Base-by-base conservation (phyloP, 2,888 invertebrate species). In the Athalia circularis region DNA sequence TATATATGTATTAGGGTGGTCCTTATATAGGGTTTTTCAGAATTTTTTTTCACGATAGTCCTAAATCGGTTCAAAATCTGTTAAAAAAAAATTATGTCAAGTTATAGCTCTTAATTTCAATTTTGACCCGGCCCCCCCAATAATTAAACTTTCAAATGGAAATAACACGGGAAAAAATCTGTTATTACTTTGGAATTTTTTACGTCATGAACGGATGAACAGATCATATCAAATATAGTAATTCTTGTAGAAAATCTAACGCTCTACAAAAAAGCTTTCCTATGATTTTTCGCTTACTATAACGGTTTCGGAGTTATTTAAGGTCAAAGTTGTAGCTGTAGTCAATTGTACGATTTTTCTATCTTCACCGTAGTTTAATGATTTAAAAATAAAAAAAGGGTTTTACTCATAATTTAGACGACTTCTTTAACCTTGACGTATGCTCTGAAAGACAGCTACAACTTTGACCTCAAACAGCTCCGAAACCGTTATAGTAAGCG, bases 91-190 rank as follows among this genome's bases (percentile, higher is more conserved):
- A 57, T 57, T 13, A 6, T 57, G 57, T 13, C 57, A 57, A 57
- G 57, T 57, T 57, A 57, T 57, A 57, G 57, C 57, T 57, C 57
- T 57, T 57, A 57, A 57, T 57, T 9, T 57, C 13, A 57, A 57
- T 57, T 9, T 57, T 57, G 5, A 57, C 57, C 57, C 57, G 13
- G 57, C 57, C 57, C 57, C 57, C 57, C 7, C 57, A 13, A 57
- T 9, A 57, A 9, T 8, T 13, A 57, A 57, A 57, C 9, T 57
- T 57, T 57, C 0, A 57, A 57, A 57, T 57, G 57, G 57, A 57
- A 57, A 57, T 57, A 57, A 57, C 57, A 57, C 11, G 57, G 11
- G 57, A 57, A 57, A 57, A 57, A 57, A 57, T 29, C 29, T 29
- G 29, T 29, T 29, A 29, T 29, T 29, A 29, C 29, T 29, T 29